Evolutionary conservation across 2,888 invertebrate species (phyloP).

Genomic region (Torymus tubicola): DNA sequence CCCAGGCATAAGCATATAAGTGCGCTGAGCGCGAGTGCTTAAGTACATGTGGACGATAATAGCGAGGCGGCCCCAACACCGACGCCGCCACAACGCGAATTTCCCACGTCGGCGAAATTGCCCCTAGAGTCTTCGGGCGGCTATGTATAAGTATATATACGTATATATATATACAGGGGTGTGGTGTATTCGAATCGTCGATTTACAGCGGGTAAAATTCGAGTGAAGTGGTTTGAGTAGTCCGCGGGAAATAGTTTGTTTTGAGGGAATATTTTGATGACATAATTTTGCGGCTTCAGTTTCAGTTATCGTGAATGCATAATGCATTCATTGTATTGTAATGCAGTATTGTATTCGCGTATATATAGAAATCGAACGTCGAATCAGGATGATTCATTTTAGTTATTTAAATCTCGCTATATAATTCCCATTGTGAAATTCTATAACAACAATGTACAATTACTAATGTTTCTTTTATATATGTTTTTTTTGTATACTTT

Average conservation of each 20-base stretch:
- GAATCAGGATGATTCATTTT: too few species aligned
- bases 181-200: slow-evolving; percentile 21
- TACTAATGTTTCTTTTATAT: too few species aligned
- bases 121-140: slow-evolving; percentile 33
- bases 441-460: too few species aligned
- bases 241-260: too few species aligned
- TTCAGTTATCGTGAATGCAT: background rate
- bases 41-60: slow-evolving; percentile 58
- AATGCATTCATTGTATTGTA: background rate
- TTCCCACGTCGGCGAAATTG: slow-evolving; percentile 67
- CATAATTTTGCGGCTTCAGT: background rate
- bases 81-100: slow-evolving; percentile 58
- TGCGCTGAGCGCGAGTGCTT: slow-evolving; percentile 51
- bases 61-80: slow-evolving; percentile 33
- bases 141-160: background rate
- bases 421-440: too few species aligned
- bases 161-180: background rate
- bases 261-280: too few species aligned
- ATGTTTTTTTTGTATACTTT: too few species aligned
- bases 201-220: slow-evolving; percentile 24
- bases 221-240: too few species aligned
- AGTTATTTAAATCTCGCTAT: too few species aligned
- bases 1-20: slow-evolving; percentile 53
- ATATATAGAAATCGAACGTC: too few species aligned
- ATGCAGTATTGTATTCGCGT: background rate